Base-by-base conservation (phyloP, 2,797 vertebrate species). In the Psittacula derbiana region DNA sequence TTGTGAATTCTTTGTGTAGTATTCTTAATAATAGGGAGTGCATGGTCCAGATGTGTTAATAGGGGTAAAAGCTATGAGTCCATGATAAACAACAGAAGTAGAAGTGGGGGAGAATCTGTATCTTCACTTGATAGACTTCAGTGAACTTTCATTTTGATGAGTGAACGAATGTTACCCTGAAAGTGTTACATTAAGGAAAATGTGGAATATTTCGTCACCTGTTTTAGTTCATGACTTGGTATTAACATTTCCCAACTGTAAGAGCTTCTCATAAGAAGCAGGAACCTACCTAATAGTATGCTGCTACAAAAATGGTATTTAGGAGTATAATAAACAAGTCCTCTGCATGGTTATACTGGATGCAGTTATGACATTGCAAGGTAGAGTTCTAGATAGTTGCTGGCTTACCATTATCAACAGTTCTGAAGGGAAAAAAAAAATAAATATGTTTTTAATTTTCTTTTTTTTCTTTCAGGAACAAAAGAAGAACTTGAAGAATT, bases 401-500 rank as follows among this genome's bases (percentile, higher is more conserved):
- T 94, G 82, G 24, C 12, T 82, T 85, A 13, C 2, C 50, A 1
- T 49, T 40, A 23, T 20, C 58, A 78, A 50, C 4, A 3, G 6
- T 74, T 88, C 4, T 61, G 28, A 47, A 61, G 41, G 38, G 36
- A 24, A 64, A 50, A 5, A 50, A 50, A 28, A 14, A 17, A 17
- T 6, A 43, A 46, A 16, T 11, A 30, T 57, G 16, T 2, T 6
- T 3, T 36, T 57, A 16, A 24, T 33, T 57, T n/a, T 25, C 7
- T 11, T 21, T 11, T 12, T 33, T 3, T 40, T 73, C 23, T 36
- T 58, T 58, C 33, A 58, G 99, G 97, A 97, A 99, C 98, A 73
- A 99, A 99, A 96, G 98, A 98, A 86, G 98, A 99, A 64, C 98
- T 99, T 33, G 98, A 98, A 94, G 98, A 98, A 33, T 95, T 99